Conservation (phyloP, 2,797 vertebrate genomes). For the Myripristis jacobus region DNA sequence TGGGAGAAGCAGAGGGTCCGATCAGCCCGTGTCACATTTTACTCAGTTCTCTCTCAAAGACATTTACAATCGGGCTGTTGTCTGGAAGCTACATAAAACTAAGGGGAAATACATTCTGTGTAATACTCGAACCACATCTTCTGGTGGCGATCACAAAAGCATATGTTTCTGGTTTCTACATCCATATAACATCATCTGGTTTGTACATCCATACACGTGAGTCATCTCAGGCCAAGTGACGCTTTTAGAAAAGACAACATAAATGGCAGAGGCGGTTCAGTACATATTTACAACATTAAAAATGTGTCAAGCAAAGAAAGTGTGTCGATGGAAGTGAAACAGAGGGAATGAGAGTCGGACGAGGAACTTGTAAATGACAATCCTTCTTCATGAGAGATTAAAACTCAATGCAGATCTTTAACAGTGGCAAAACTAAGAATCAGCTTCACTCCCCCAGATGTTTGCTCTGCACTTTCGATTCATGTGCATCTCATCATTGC, state of each 20-base stretch:
- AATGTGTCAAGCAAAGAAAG: constrained; percentile 54
- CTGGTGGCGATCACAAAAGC: constrained; percentile 72
- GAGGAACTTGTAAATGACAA: constrained; percentile 29
- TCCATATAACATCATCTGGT: constrained; percentile 76
- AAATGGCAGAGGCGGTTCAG: constrained; percentile 68
- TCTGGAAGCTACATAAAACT: constrained; percentile 69
- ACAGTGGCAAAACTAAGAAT: constrained; percentile 18
- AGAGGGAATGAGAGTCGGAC: neutral
- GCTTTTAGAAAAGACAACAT: constrained; percentile 64
- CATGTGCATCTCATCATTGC: constrained; percentile 64
- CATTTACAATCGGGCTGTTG: constrained; percentile 61
- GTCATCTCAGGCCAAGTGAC: constrained; percentile 65
- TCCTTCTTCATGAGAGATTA: constrained; percentile 38
- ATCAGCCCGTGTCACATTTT: constrained; percentile 58
- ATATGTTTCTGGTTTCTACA: constrained; percentile 79
- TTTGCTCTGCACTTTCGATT: constrained; percentile 36
- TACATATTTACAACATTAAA: constrained; percentile 78
- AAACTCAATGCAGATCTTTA: constrained; percentile 13
- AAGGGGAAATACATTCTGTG: constrained; percentile 75
- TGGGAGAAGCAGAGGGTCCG: constrained; percentile 47
- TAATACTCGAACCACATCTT: constrained; percentile 73
- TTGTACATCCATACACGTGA: constrained; percentile 72
- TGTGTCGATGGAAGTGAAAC: constrained; percentile 36
- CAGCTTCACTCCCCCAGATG: constrained; percentile 3
- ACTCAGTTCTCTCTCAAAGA: constrained; percentile 50